Conservation (phyloP, 2,797 vertebrate species). For the Eleutherodactylus coqui region DNA sequence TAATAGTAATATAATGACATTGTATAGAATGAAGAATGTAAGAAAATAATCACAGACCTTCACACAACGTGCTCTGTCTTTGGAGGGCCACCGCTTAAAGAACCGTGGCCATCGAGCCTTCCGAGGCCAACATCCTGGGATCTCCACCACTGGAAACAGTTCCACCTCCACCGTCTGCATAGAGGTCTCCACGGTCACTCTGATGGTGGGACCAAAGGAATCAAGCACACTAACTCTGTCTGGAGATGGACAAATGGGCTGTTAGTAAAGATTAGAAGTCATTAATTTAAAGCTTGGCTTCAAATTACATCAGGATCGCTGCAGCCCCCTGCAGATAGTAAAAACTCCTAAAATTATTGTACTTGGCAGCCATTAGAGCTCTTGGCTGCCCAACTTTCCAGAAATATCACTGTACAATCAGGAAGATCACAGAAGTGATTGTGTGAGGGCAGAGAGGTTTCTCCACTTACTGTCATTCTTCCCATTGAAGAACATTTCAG, state of each 20-base stretch:
- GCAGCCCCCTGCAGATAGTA: too few species aligned
- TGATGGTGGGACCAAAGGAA: constrained; percentile 71
- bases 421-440: too few species aligned
- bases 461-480: too few species aligned
- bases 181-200: constrained; percentile 80
- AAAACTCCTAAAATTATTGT: too few species aligned
- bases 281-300: background rate
- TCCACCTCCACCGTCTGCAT: constrained; percentile 76
- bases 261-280: background rate
- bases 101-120: constrained; percentile 80
- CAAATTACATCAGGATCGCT: background rate
- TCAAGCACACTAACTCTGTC: constrained; percentile 76
- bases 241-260: constrained; percentile 56
- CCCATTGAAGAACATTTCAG: too few species aligned
- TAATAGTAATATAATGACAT: too few species aligned
- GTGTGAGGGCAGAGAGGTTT: too few species aligned
- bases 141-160: constrained; percentile 79
- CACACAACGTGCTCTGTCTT: constrained; percentile 73
- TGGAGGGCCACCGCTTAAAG: constrained; percentile 78
- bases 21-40: background rate
- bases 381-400: too few species aligned
- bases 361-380: too few species aligned
- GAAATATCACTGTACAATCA: too few species aligned
- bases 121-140: constrained; percentile 79
- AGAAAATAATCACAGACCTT: constrained; percentile 29